phyloP scores from a whole-genome alignment of 2,888 invertebrate genomes.

The Oscheius onirici region DNA sequence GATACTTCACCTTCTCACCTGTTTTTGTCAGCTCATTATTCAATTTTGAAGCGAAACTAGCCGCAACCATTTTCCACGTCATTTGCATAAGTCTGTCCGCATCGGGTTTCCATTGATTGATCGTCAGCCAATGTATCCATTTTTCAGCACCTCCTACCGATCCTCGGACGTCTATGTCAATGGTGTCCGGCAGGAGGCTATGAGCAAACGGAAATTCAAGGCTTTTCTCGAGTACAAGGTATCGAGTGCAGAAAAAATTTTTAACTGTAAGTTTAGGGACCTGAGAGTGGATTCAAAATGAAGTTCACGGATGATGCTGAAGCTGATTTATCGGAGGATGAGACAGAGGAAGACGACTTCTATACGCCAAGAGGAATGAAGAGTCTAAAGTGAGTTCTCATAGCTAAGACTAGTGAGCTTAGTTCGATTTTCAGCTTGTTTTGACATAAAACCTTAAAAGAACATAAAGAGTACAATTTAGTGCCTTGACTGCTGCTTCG shows the following conservation, averaged over 20 bases:
- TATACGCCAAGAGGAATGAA: background rate
- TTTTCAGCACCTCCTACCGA: slow-evolving; percentile 66
- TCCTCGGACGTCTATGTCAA: slow-evolving; percentile 68
- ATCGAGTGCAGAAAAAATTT: background rate
- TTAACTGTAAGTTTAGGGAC: slow-evolving; percentile 42
- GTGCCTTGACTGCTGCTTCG: slow-evolving; percentile 16
- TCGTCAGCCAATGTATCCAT: background rate
- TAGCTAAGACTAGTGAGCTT: too few species aligned
- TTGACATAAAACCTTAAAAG: too few species aligned
- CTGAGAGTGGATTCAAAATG: slow-evolving; percentile 67
- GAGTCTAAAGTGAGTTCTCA: too few species aligned
- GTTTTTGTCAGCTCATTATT: too few species aligned
- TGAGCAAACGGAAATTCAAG: slow-evolving; percentile 63
- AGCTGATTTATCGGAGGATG: slow-evolving; percentile 67
- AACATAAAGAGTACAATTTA: too few species aligned
- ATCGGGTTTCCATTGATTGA: background rate
- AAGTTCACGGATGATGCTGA: slow-evolving; percentile 65
- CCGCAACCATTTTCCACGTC: too few species aligned
- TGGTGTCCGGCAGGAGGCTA: slow-evolving; percentile 59
- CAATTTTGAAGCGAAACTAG: too few species aligned
- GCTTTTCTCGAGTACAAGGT: slow-evolving; percentile 68
- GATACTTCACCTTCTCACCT: too few species aligned
- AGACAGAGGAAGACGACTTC: slow-evolving; percentile 65
- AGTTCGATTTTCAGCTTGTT: too few species aligned
- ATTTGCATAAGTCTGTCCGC: too few species aligned